A percentile compares a stretch with the other conserved stretches of the same genome.
Conservation (phyloP, 2,113 vertebrate genomes). For the Brienomyrus longianalis region DNA sequence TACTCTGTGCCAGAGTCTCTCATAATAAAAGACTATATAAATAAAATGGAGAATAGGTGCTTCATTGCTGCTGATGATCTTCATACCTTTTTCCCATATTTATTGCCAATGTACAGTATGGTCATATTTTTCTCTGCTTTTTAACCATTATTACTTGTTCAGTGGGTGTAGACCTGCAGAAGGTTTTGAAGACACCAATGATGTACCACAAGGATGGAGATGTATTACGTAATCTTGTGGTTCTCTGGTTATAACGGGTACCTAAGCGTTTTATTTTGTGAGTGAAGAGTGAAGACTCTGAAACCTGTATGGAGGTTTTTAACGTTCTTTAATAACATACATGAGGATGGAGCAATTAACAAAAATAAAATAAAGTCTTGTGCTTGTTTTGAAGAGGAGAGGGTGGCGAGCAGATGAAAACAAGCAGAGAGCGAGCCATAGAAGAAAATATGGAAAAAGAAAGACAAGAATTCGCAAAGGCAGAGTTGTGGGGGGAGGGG, state of each 20-base stretch:
- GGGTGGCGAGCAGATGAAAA: constrained; percentile 52
- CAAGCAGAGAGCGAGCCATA: constrained; percentile 24
- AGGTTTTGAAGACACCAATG: background rate
- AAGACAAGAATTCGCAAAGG: constrained; percentile 36
- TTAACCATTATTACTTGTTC: background rate
- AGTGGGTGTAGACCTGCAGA: background rate
- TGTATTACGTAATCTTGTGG: background rate
- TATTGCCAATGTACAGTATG: background rate
- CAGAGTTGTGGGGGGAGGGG: constrained; percentile 21
- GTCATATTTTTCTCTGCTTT: background rate
- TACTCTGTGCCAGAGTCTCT: background rate
- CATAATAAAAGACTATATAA: constrained; percentile 10
- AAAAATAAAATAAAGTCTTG: constrained; percentile 59
- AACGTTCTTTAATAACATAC: constrained; percentile 79
- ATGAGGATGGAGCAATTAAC: constrained; percentile 72
- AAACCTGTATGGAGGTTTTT: constrained; percentile 28
- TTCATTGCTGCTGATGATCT: background rate
- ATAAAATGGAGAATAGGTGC: background rate
- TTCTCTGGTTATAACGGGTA: background rate
- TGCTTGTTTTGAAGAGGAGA: constrained; percentile 70
- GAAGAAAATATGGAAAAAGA: constrained; percentile 19
- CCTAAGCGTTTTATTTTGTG: background rate
- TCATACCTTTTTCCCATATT: background rate
- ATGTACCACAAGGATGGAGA: background rate
- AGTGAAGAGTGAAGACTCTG: background rate